These are phyloP conservation scores for Saccopteryx bilineata DNA, from an alignment of 2,113 vertebrate species.

Conservation along the genomic window DNA sequence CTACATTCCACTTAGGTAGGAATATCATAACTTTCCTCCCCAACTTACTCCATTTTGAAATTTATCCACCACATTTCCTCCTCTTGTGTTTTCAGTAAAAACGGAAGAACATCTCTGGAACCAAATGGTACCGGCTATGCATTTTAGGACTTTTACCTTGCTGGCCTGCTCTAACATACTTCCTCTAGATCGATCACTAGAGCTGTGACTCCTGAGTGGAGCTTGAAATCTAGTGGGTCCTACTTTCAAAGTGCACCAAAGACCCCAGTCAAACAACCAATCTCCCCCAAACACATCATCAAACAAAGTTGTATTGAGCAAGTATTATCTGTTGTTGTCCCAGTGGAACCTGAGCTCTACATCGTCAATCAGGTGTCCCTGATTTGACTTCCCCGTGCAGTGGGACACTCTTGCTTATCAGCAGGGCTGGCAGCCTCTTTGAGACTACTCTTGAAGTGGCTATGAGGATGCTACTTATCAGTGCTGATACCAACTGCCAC, in stretches of 20 bases:
- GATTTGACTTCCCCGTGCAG: too few species aligned
- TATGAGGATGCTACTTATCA: too few species aligned
- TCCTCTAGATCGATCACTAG: not conserved
- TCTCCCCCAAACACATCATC: not conserved
- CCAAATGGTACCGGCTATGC: not conserved
- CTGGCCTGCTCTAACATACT: not conserved
- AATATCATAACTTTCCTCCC: slow-evolving; percentile 17
- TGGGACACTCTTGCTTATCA: too few species aligned
- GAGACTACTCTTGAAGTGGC: too few species aligned
- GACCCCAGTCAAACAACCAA: not conserved
- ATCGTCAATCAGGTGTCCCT: too few species aligned
- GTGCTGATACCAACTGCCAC: too few species aligned
- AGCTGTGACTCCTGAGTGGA: not conserved
- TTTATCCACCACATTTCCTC: not conserved
- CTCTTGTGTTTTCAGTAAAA: not conserved
- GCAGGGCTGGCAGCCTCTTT: too few species aligned
- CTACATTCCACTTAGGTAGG: not conserved
- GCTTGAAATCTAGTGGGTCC: not conserved
- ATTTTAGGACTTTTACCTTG: not conserved
- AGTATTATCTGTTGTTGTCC: not conserved
- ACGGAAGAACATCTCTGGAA: not conserved
- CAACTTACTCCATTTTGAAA: not conserved
- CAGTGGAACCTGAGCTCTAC: too few species aligned
- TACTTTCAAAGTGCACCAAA: not conserved
- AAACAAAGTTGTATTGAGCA: not conserved